Conservation (phyloP, 2,888 invertebrate species). For the Nycteola revayana region DNA sequence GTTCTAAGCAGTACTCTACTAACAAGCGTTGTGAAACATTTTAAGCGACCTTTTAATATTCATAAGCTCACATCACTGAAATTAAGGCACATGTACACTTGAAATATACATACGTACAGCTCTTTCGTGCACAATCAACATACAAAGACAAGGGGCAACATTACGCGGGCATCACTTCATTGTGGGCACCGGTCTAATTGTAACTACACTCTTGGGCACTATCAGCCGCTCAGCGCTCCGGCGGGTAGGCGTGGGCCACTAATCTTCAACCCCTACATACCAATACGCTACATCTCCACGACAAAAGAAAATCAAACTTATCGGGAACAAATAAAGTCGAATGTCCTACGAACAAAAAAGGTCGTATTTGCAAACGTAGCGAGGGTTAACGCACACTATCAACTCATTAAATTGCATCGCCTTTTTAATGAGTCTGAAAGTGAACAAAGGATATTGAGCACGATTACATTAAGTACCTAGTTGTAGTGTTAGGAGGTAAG, state of each 20-base stretch:
- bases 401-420: conserved; percentile 83
- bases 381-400: conserved; percentile 82
- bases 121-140: conserved; percentile 76
- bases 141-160: conserved; percentile 78
- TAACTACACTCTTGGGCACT: conserved; percentile 81
- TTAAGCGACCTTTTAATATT: conserved; percentile 26
- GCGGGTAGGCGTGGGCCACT: conserved; percentile 80
- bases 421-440: conserved; percentile 83
- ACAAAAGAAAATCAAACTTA: conserved; percentile 45
- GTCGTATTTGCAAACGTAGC: conserved; percentile 76
- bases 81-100: conserved; percentile 15
- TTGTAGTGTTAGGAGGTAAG: conserved; percentile 64
- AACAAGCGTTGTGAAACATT: not conserved
- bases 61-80: conserved; percentile 23
- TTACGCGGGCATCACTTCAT: conserved; percentile 80
- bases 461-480: conserved; percentile 80
- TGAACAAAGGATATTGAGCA: conserved; percentile 81
- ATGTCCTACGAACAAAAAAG: conserved; percentile 25
- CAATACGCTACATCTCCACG: conserved; percentile 47
- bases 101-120: conserved; percentile 41
- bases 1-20: too few relatives aligned
- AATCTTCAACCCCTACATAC: conserved; percentile 81
- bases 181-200: conserved; percentile 81
- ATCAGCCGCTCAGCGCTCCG: conserved; percentile 80
- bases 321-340: conserved; percentile 37